Evolutionary conservation across 2,888 invertebrate species (phyloP).

Genomic region (Automeris io): DNA sequence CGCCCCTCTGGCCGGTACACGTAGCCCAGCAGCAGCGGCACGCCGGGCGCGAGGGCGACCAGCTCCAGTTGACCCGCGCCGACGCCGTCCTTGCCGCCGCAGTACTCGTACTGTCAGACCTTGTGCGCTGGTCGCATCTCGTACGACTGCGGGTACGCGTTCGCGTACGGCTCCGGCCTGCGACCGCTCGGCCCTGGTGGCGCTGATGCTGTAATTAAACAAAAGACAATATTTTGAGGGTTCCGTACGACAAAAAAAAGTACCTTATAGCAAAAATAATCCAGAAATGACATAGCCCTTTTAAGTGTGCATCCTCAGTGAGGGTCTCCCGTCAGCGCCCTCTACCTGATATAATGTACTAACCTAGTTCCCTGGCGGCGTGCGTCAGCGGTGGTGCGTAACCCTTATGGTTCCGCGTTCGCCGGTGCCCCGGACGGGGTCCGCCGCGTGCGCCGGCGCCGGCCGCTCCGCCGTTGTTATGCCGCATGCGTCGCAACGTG

Average conservation of each 20-base stretch:
- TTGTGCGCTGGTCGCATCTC: conserved; percentile 86
- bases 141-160: conserved; percentile 83
- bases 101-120: conserved; percentile 73
- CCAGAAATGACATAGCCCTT: no score
- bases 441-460: conserved; percentile 21
- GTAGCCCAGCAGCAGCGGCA: conserved; percentile 60
- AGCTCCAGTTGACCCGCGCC: conserved; percentile 37
- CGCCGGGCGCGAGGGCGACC: conserved; percentile 57
- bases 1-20: conserved; percentile 34
- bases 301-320: no score
- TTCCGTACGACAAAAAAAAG: no score
- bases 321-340: no score
- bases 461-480: conserved; percentile 18
- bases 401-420: conserved; percentile 49
- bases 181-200: conserved; percentile 64
- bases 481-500: conserved; percentile 88
- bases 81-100: conserved; percentile 22
- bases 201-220: conserved; percentile 56
- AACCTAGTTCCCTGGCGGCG: conserved; percentile 52
- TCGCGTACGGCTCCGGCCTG: conserved; percentile 82
- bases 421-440: conserved; percentile 24
- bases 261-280: no score
- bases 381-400: conserved; percentile 54
- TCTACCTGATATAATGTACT: no score
- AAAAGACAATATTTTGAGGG: no score